These are phyloP conservation scores for Endomychus coccineus DNA, from an alignment of 2,888 invertebrate genomes.

Conservation along the genomic window DNA sequence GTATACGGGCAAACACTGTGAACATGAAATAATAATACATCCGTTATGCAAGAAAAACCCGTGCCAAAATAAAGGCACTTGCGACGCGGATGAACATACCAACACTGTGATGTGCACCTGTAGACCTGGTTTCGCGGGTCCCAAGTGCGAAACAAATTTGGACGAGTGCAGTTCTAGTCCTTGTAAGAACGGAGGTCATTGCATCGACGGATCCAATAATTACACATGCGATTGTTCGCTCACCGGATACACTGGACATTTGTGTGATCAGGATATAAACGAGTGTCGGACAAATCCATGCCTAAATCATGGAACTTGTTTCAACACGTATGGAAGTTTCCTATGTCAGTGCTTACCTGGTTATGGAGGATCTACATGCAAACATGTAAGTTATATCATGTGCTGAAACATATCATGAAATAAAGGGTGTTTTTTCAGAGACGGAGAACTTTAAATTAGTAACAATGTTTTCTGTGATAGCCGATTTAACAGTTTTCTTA, in stretches of 20 bases:
- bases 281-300: slow-evolving; percentile 69
- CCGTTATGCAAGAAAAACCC: slow-evolving; percentile 67
- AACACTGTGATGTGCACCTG: slow-evolving; percentile 24
- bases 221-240: slow-evolving; percentile 71
- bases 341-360: slow-evolving; percentile 71
- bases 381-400: slow-evolving; percentile 47
- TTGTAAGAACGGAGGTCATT: slow-evolving; percentile 59
- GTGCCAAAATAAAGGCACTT: slow-evolving; percentile 73
- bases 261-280: slow-evolving; percentile 72
- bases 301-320: slow-evolving; percentile 67
- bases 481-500: no score
- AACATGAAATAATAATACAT: slow-evolving; percentile 61
- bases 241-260: slow-evolving; percentile 66
- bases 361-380: slow-evolving; percentile 75
- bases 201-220: slow-evolving; percentile 65
- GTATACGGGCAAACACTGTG: slow-evolving; percentile 56
- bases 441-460: no score
- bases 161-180: slow-evolving; percentile 69
- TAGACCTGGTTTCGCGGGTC: slow-evolving; percentile 41
- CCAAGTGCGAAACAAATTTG: slow-evolving; percentile 62
- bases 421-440: no score
- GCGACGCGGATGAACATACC: slow-evolving; percentile 54
- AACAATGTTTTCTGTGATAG: no score
- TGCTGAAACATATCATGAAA: no score
- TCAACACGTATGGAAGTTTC: slow-evolving; percentile 74